These are phyloP conservation scores for Aulostomus chinensis DNA, from an alignment of 2,797 vertebrate species.

Conservation along the genomic window DNA sequence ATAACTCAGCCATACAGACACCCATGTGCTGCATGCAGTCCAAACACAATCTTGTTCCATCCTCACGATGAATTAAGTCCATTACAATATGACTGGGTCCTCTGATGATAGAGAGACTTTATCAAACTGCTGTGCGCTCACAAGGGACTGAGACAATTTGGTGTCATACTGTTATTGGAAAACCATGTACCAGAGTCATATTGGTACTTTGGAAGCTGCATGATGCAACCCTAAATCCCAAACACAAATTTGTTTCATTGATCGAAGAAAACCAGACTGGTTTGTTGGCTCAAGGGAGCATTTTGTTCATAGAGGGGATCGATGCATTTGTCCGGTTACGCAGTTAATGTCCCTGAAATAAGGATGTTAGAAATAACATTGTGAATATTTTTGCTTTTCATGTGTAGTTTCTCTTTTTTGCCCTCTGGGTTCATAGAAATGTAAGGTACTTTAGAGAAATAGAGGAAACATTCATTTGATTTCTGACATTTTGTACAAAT, in stretches of 20 bases:
- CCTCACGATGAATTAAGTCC: slow-evolving; percentile 43
- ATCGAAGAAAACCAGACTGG: slow-evolving; percentile 49
- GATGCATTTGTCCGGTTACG: slow-evolving; percentile 44
- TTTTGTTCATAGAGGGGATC: slow-evolving; percentile 60
- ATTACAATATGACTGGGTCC: slow-evolving; percentile 40
- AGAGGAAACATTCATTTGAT: no score
- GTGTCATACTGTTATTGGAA: slow-evolving; percentile 54
- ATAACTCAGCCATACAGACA: slow-evolving; percentile 55
- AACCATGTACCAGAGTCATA: slow-evolving; percentile 47
- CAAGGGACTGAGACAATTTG: slow-evolving; percentile 48
- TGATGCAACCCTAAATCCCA: slow-evolving; percentile 35
- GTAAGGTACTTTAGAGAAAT: no score
- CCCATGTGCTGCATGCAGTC: slow-evolving; percentile 44
- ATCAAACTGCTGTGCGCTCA: slow-evolving; percentile 32
- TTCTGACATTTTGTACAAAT: no score
- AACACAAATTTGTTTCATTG: slow-evolving; percentile 63
- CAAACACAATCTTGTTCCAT: slow-evolving; percentile 52
- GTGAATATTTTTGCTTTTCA: no score
- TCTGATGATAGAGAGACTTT: slow-evolving; percentile 29
- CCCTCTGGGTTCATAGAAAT: no score
- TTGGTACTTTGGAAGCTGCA: slow-evolving; percentile 37
- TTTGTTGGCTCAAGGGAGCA: slow-evolving; percentile 31
- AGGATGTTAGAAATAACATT: no score
- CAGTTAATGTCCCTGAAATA: slow-evolving; percentile 31
- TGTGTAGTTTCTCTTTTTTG: no score